These are phyloP conservation scores for Brassicogethes aeneus DNA, from an alignment of 2,888 invertebrate species.

Conservation along the genomic window DNA sequence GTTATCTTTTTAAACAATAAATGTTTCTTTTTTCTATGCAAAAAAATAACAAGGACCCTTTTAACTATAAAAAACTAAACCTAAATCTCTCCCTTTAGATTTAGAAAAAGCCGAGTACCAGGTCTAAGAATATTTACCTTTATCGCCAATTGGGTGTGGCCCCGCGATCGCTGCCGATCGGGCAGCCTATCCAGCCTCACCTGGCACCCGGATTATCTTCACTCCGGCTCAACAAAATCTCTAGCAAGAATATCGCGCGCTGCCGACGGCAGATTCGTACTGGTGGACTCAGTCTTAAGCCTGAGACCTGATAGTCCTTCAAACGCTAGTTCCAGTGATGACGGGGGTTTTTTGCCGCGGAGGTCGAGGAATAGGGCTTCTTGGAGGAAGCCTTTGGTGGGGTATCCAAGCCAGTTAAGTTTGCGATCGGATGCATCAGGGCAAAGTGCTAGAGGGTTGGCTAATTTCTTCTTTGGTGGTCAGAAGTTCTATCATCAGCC, in stretches of 20 bases:
- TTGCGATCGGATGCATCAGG: constrained; percentile 50
- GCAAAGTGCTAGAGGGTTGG: constrained; percentile 42
- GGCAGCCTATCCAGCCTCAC: constrained; percentile 38
- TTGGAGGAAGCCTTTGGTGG: constrained; percentile 56
- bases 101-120: constrained; percentile 92
- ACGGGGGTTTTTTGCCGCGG: constrained; percentile 73
- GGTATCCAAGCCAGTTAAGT: constrained; percentile 57
- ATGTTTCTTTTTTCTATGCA: too few relatives aligned
- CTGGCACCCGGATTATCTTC: constrained; percentile 39
- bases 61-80: too few relatives aligned
- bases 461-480: constrained; percentile 26
- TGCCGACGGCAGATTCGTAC: constrained; percentile 66
- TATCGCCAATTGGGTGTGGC: constrained; percentile 68
- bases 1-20: too few relatives aligned
- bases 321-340: constrained; percentile 62
- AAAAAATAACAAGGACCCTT: too few relatives aligned
- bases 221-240: constrained; percentile 35
- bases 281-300: constrained; percentile 46
- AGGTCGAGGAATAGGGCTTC: constrained; percentile 48
- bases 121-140: constrained; percentile 69
- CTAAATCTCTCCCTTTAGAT: too few relatives aligned
- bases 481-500: constrained; percentile 19
- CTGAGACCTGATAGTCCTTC: constrained; percentile 46
- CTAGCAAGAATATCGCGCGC: constrained; percentile 63
- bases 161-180: constrained; percentile 58